A percentile compares a stretch with the other conserved stretches of the same genome.
These are phyloP conservation scores for Pseudomyrmex gracilis DNA, from an alignment of 1,140 invertebrate species.

Conservation along the genomic window DNA sequence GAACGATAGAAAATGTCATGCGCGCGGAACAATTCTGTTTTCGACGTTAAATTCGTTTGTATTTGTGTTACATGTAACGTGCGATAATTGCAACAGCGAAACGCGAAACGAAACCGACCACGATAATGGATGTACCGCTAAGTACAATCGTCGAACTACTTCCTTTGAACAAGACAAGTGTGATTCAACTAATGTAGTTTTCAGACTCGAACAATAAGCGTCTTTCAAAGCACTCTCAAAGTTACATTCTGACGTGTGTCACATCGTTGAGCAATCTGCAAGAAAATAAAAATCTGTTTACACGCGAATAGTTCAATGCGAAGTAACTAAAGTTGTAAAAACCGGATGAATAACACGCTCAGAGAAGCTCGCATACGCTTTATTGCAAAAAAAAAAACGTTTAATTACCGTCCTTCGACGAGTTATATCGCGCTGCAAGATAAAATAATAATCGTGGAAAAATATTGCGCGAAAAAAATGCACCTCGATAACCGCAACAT, in stretches of 20 bases:
- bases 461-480: constrained; percentile 11
- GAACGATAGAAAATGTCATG: not conserved
- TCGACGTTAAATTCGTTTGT: not conserved
- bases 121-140: not conserved
- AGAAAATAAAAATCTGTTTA: not conserved
- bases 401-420: constrained; percentile 47
- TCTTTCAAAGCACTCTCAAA: constrained; percentile 4
- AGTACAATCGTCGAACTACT: constrained; percentile 9
- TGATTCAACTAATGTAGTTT: constrained; percentile 18
- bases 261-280: not conserved
- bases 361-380: constrained; percentile 45
- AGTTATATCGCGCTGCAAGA: no score
- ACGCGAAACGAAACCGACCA: not conserved
- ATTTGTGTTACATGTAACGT: not conserved
- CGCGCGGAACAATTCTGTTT: not conserved
- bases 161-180: constrained; percentile 32
- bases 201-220: not conserved
- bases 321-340: not conserved
- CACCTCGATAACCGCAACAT: not conserved
- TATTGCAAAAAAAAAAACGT: constrained; percentile 44
- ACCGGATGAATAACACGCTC: constrained; percentile 24
- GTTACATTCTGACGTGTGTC: constrained; percentile 9
- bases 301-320: not conserved
- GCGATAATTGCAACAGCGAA: not conserved
- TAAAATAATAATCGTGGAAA: no score